Evolutionary conservation across 2,797 vertebrate species (phyloP), one percentile per base, ranked within the genome.

Genomic region (Tinamus major): DNA sequence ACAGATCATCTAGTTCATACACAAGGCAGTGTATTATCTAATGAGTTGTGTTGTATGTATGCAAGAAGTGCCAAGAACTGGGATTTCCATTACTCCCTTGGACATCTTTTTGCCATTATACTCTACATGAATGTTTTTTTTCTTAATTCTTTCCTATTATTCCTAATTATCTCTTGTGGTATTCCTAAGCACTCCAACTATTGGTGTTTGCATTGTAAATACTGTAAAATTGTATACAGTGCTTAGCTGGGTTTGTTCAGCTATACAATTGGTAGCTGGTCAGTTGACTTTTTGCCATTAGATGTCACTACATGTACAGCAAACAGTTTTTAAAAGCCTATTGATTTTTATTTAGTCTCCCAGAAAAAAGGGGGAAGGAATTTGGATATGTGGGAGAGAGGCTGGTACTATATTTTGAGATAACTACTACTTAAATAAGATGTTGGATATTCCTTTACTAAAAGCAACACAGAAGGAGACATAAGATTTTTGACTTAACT

Each of bases 391-490:
- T 48, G 90, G 87, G 39, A 77, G 61, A 87, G 80, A 84, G 67
- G 77, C 74, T 90, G 59, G 77, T 95, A 84, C 69, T 81, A 55
- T 48, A n/a, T 91, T 94, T 82, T 94, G 75, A 94, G 71, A 44
- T 63, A 85, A 56, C 67, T 82, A 39, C 53, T 65, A 41, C 46
- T 29, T 58, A 76, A 91, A 59, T 59, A 81, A 33, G 84, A 4
- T 72, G 41, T 91, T 75, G 83, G 58, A 85, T 86, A 62, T 85
- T 71, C 46, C 92, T 94, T 92, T 81, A 92, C 77, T 87, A 75
- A 93, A 91, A 96, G 86, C 80, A 92, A 80, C 87, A 93, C 87
- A 97, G 94, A 96, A 94, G 91, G 92, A 95, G 94, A 75, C 93
- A 82, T 93, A 87, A 92, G 93, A 89, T 88, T 92, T 89, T 89